Base-by-base conservation (phyloP, 2,888 invertebrate genomes). In the Heterodera filipjevi region DNA sequence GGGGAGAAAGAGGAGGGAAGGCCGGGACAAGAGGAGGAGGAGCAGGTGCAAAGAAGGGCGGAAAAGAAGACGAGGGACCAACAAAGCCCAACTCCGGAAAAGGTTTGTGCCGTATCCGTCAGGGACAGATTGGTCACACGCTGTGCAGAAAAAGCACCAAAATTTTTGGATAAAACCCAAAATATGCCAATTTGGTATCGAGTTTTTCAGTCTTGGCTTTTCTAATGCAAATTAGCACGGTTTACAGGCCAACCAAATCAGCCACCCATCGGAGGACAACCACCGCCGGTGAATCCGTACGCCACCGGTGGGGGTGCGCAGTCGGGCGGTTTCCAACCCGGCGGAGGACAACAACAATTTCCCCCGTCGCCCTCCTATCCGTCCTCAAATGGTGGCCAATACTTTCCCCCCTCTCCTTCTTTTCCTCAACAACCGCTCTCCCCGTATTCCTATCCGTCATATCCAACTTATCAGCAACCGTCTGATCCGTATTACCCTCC, bases 11-110 rank as follows among this genome's bases (percentile, higher is more conserved):
- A 46, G 64, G 64, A 22, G 72, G 32, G 22, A 6, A 30, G 32
- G 71, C 12, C 8, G 39, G 1, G 39, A 12, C 39, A 0, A 6
- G 39, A 39, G 12, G n/a, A 39, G 39, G 22, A 22, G 71, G 71
- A 35, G 72, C 49, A 39, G 72, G 35, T 27, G 71, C 27, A 39
- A 39, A 39, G 32, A 49, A 72, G n/a, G 39, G 32, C 33, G 72
- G 72, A 33, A 32, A 33, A 33, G 33, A 22, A 19, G 72, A 5
- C 72, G 32, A 44, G 39, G 33, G 35, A 72, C 22, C 35, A 72
- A 22, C 2, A 72, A 33, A 39, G 12, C 22, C 22, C 33, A 22
- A 22, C 22, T 6, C 53, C 22, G 53, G 53, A n/a, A n/a, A n/a
- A n/a, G n/a, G n/a, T n/a, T n/a, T n/a, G n/a, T n/a, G n/a, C n/a